Evolutionary conservation across 2,113 vertebrate species (phyloP).

Genomic region (Chroicocephalus ridibundus): DNA sequence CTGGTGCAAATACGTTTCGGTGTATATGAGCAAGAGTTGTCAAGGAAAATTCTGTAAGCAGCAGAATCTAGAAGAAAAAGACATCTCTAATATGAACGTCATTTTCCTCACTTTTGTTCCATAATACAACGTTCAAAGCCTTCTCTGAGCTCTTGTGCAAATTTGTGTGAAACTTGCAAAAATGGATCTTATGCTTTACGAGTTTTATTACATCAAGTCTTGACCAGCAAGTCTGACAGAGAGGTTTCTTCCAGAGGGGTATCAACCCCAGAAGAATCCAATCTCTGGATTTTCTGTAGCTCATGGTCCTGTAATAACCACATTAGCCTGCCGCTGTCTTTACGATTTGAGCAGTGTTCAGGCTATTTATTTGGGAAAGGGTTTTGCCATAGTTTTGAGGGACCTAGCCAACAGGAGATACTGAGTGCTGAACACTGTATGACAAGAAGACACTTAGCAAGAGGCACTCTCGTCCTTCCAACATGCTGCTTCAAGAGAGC

Average conservation of each 20-base stretch:
- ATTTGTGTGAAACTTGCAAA: neutral
- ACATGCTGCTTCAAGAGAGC: neutral
- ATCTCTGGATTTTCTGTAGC: neutral
- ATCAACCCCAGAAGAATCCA: neutral
- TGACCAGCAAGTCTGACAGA: neutral
- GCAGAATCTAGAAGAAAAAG: neutral
- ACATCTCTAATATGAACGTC: neutral
- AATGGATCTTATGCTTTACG: neutral
- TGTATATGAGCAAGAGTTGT: neutral
- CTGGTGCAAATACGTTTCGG: neutral
- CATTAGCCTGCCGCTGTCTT: neutral
- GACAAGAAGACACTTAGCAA: neutral
- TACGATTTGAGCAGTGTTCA: fast-evolving
- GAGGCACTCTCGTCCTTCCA: neutral
- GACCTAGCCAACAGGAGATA: neutral
- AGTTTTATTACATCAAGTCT: neutral
- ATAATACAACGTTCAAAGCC: neutral
- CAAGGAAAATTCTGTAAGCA: neutral
- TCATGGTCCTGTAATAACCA: neutral
- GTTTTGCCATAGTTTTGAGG: neutral
- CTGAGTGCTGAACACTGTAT: neutral
- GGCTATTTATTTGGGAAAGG: neutral
- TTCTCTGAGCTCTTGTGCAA: neutral
- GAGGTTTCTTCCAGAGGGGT: neutral
- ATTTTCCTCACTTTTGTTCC: neutral